Evolutionary conservation across 2,797 vertebrate species (phyloP).

Genomic region (Sebastes diaconus): DNA sequence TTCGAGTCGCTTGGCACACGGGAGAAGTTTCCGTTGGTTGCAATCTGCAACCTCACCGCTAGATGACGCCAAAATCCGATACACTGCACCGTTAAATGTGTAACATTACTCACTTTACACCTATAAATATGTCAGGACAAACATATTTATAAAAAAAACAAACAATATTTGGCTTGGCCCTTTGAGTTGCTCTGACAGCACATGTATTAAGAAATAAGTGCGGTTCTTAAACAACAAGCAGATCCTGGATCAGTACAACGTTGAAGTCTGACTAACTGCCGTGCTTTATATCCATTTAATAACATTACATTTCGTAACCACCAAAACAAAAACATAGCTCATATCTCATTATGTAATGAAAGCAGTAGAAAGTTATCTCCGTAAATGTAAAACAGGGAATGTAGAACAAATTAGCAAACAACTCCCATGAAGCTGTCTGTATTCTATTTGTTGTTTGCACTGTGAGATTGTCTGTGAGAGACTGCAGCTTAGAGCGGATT

Average conservation of each 20-base stretch:
- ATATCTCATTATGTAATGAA: slow-evolving; percentile 4
- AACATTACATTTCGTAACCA: background rate
- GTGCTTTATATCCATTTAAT: background rate
- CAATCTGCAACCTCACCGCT: too few relatives aligned
- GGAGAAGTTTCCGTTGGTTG: too few relatives aligned
- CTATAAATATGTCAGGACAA: background rate
- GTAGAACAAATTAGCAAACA: slow-evolving; percentile 23
- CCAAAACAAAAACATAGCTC: background rate
- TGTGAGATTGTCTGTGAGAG: background rate
- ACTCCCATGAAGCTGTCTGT: slow-evolving; percentile 20
- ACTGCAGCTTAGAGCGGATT: slow-evolving; percentile 11
- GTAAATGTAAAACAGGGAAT: slow-evolving; percentile 8
- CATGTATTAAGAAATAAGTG: background rate
- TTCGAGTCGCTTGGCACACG: too few relatives aligned
- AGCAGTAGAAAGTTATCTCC: background rate
- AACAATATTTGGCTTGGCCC: background rate
- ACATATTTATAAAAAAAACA: background rate
- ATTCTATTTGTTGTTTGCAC: slow-evolving; percentile 24
- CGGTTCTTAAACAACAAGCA: background rate
- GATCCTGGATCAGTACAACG: background rate
- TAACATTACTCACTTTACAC: background rate
- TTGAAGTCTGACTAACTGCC: background rate
- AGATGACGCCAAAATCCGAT: too few relatives aligned
- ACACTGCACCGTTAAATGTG: background rate
- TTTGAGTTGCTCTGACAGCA: background rate